Evolutionary conservation across 2,113 vertebrate species (phyloP).

Genomic region (Neolamprologus modestus): DNA sequence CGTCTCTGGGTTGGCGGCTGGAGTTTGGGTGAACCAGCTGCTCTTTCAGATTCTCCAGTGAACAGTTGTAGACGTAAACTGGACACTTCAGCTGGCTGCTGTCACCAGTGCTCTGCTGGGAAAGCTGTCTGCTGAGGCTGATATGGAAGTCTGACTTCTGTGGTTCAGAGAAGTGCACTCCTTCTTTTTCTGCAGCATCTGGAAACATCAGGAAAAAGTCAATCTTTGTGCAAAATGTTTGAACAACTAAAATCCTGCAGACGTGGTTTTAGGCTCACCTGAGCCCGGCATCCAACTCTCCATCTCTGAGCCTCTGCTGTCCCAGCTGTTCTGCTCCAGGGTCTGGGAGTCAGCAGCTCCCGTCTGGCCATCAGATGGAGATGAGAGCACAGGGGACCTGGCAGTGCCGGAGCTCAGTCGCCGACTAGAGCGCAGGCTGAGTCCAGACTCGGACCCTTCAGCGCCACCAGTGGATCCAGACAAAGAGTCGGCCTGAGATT

Average conservation of each 20-base stretch:
- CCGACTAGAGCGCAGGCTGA: not conserved
- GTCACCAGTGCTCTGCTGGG: conserved; percentile 73
- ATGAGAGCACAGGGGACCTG: conserved; percentile 36
- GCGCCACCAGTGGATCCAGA: conserved; percentile 41
- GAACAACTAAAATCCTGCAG: not conserved
- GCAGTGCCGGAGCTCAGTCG: conserved; percentile 19
- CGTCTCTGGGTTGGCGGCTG: conserved; percentile 75
- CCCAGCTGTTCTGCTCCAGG: conserved; percentile 19
- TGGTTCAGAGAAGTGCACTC: conserved; percentile 72
- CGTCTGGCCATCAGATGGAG: not conserved
- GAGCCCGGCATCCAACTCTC: not conserved
- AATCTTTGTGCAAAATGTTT: not conserved
- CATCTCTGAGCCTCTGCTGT: not conserved
- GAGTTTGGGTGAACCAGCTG: conserved; percentile 80
- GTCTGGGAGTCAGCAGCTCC: not conserved
- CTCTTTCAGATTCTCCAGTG: conserved; percentile 83
- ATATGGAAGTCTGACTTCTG: conserved; percentile 68
- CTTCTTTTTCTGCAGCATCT: conserved; percentile 67
- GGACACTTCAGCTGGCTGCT: conserved; percentile 79
- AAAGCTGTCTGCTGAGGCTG: conserved; percentile 72
- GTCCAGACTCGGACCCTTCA: conserved; percentile 27
- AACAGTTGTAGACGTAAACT: conserved; percentile 91
- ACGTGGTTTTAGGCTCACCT: conserved; percentile 1
- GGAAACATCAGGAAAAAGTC: not conserved
- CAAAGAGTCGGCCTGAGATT: conserved; percentile 47